Conservation (phyloP, 2,797 vertebrate genomes). For the Vespertilio murinus region DNA sequence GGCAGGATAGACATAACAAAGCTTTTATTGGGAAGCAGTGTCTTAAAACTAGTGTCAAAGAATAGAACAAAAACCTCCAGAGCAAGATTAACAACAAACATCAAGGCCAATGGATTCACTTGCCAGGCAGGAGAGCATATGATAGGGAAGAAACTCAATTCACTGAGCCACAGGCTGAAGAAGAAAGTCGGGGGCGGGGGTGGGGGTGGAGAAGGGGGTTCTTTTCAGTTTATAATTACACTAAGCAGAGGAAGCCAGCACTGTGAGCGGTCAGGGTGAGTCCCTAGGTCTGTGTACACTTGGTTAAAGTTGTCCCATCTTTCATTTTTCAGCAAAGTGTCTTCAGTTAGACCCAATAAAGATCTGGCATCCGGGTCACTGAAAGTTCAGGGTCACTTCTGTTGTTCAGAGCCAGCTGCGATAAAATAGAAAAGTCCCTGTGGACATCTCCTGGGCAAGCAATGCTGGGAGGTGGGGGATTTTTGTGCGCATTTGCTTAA, state of each 20-base stretch:
- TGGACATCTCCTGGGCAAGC: constrained; percentile 28
- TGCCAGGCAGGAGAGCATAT: neutral
- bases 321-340: constrained; percentile 52
- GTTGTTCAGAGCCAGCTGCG: neutral
- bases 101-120: neutral
- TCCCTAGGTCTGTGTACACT: neutral
- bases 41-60: neutral
- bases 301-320: neutral
- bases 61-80: neutral
- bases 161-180: neutral
- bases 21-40: neutral
- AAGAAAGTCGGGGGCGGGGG: neutral
- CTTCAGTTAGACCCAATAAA: neutral
- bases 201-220: no score
- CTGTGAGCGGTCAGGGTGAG: neutral
- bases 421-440: constrained; percentile 11
- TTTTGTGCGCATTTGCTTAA: neutral
- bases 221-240: neutral
- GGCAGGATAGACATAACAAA: neutral
- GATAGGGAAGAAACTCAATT: neutral
- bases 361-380: constrained; percentile 51
- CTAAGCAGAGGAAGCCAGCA: neutral
- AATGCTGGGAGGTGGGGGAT: neutral
- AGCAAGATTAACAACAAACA: neutral
- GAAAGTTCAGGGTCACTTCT: constrained; percentile 50